phyloP scores from a whole-genome alignment of 1,140 invertebrate genomes.

The Drosophila setifemur region DNA sequence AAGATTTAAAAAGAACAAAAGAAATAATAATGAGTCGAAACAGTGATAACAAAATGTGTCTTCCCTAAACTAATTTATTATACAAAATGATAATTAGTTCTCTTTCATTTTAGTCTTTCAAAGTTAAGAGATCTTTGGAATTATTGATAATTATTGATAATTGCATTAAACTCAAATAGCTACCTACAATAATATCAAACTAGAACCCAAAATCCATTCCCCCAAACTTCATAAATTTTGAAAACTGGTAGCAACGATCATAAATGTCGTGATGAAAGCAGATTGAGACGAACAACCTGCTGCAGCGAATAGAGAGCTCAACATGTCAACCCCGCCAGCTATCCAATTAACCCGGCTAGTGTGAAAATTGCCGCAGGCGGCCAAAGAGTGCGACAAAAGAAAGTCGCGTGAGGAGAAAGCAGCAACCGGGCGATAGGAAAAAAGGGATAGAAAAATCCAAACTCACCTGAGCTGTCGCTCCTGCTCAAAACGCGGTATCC shows the following conservation, averaged over 20 bases:
- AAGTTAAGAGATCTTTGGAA: no score
- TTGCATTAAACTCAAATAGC: no score
- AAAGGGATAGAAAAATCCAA: no score
- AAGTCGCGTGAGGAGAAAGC: conserved; percentile 6
- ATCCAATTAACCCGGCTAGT: conserved; percentile 35
- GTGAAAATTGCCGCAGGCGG: conserved; percentile 25
- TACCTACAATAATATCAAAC: not conserved
- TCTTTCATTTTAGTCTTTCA: no score
- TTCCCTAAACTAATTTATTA: no score
- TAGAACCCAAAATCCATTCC: not conserved
- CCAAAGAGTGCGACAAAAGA: conserved; percentile 21
- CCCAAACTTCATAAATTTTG: not conserved
- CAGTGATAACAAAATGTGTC: no score
- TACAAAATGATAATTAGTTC: no score
- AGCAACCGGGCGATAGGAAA: not conserved
- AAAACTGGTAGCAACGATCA: not conserved
- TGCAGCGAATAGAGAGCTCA: conserved; percentile 9
- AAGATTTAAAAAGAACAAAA: no score
- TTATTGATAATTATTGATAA: no score
- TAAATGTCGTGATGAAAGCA: conserved; percentile 6
- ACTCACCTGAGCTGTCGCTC: conserved; percentile 78
- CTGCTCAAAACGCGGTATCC: conserved; percentile 73
- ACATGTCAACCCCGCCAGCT: conserved; percentile 6
- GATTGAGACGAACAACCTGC: conserved; percentile 8
- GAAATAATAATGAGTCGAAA: no score